These are phyloP conservation scores for Erpornis zantholeuca DNA, from an alignment of 2,113 vertebrate genomes.

Conservation along the genomic window DNA sequence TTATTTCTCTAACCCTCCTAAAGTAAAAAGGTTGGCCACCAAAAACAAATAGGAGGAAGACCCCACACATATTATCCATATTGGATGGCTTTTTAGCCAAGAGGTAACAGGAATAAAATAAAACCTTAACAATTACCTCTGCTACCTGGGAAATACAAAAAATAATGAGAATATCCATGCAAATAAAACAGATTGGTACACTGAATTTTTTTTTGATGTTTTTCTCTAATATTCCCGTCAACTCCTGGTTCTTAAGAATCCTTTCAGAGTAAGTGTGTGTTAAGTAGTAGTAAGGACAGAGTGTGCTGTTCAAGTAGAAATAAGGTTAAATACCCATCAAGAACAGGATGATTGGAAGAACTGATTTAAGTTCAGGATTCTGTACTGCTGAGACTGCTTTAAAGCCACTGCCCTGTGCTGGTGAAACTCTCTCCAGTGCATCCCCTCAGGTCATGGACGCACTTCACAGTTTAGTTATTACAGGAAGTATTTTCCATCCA, in stretches of 20 bases:
- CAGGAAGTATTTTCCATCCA: neutral
- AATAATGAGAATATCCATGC: neutral
- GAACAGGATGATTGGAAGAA: neutral
- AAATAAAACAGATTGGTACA: neutral
- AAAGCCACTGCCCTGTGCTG: fast-evolving
- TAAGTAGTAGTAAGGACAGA: neutral
- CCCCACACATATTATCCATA: neutral
- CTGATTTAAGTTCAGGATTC: neutral
- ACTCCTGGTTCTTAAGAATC: neutral
- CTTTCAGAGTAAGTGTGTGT: neutral
- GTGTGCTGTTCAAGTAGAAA: neutral
- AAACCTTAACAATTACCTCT: neutral
- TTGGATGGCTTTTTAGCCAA: neutral
- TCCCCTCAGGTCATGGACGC: too few relatives aligned
- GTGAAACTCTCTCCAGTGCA: neutral
- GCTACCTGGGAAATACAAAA: neutral
- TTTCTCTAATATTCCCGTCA: neutral
- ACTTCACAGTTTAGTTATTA: neutral
- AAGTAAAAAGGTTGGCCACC: slow-evolving; percentile 27
- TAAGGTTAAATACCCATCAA: neutral
- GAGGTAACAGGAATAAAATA: neutral
- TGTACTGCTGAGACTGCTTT: neutral
- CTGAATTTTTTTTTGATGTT: neutral
- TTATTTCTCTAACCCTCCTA: slow-evolving; percentile 53
- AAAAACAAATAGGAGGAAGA: slow-evolving; percentile 43